A percentile compares a stretch with the other conserved stretches of the same genome.
Evolutionary conservation across 2,113 vertebrate species (phyloP).

Genomic region (Neolamprologus ventralis): DNA sequence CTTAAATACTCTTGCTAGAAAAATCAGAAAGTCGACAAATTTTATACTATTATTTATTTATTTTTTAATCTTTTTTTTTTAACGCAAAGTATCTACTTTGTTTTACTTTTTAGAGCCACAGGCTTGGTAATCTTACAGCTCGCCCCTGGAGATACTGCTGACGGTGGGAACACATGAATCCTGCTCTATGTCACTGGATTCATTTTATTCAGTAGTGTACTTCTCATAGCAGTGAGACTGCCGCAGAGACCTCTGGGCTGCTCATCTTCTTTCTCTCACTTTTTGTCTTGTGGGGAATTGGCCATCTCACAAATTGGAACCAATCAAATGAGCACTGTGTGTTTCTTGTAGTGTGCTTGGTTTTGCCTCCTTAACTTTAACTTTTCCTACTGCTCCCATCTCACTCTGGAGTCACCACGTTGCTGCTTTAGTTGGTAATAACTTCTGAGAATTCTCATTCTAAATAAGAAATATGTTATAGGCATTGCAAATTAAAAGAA

Average conservation of each 20-base stretch:
- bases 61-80: background rate
- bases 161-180: background rate
- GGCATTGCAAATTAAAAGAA: background rate
- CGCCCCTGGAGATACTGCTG: background rate
- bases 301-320: background rate
- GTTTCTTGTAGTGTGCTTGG: conserved; percentile 1
- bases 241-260: background rate
- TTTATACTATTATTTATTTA: background rate
- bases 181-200: background rate
- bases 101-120: background rate
- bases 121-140: background rate
- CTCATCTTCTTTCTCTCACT: background rate
- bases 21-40: background rate
- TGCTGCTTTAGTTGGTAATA: background rate
- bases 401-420: background rate
- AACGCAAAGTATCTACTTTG: background rate
- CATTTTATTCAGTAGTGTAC: background rate
- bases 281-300: background rate
- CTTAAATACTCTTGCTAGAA: background rate
- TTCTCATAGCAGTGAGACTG: background rate
- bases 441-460: conserved; percentile 1
- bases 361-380: background rate
- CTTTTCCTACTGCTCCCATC: background rate
- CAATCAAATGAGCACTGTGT: background rate
- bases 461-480: background rate